Conservation (phyloP, 2,888 invertebrate genomes). For the Papilio gigon region DNA sequence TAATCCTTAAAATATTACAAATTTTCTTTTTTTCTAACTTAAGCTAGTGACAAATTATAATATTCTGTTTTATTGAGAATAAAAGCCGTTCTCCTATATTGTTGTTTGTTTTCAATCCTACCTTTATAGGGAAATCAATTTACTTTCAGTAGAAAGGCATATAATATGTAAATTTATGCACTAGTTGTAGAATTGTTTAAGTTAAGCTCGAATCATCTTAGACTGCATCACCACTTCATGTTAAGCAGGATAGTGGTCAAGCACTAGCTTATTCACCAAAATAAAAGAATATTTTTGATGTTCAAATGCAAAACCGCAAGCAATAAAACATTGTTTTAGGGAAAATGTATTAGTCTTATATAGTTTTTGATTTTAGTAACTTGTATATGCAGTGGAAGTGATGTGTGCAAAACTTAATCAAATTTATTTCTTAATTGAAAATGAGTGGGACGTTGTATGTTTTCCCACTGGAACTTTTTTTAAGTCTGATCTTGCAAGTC, state of each 20-base stretch:
- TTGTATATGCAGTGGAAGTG: too few relatives aligned
- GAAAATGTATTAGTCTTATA: neutral
- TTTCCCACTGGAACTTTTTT: neutral
- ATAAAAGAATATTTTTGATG: too few relatives aligned
- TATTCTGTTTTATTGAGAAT: slow-evolving; percentile 80
- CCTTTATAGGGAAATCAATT: slow-evolving; percentile 70
- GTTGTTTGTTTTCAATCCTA: slow-evolving; percentile 66
- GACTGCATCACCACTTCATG: too few relatives aligned
- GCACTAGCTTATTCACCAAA: too few relatives aligned
- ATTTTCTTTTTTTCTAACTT: slow-evolving; percentile 67
- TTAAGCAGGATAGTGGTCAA: too few relatives aligned
- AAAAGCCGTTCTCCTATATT: slow-evolving; percentile 74
- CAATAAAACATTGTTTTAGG: neutral
- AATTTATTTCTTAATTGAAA: too few relatives aligned
- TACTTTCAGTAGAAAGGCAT: too few relatives aligned
- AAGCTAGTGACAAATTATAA: slow-evolving; percentile 80
- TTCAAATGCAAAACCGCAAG: too few relatives aligned
- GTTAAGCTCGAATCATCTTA: too few relatives aligned
- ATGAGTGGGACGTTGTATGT: neutral
- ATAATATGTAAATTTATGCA: too few relatives aligned
- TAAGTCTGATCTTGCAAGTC: slow-evolving; percentile 10
- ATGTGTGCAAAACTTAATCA: too few relatives aligned
- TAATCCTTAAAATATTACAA: slow-evolving; percentile 67
- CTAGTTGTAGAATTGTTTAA: too few relatives aligned
- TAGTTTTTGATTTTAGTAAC: neutral